phyloP scores from a whole-genome alignment of 2,888 invertebrate species.

The Prionchulus punctatus region DNA sequence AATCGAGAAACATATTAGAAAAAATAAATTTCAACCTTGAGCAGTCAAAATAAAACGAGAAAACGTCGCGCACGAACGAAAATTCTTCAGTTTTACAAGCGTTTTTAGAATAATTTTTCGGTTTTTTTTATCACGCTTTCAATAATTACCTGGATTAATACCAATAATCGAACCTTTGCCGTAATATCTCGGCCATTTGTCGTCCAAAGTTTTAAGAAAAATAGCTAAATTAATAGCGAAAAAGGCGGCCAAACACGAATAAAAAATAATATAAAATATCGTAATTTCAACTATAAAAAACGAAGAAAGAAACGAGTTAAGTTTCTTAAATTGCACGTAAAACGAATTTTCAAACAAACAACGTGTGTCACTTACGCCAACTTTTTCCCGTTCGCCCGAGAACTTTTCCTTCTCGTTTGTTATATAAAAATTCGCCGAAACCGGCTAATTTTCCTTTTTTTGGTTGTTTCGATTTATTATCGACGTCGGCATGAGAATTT shows the following conservation, averaged over 20 bases:
- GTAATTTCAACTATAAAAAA: slow-evolving; percentile 70
- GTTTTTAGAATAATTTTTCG: no score
- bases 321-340: neutral
- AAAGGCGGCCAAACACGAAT: slow-evolving; percentile 74
- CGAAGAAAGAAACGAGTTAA: slow-evolving; percentile 19
- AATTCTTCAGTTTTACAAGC: no score
- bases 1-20: no score
- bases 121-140: no score
- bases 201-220: slow-evolving; percentile 78
- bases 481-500: no score
- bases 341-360: neutral
- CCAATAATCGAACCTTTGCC: slow-evolving; percentile 70
- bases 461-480: neutral
- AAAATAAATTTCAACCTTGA: no score
- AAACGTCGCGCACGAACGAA: no score
- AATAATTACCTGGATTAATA: slow-evolving; percentile 72
- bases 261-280: slow-evolving; percentile 88
- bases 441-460: slow-evolving; percentile 6
- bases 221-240: slow-evolving; percentile 83
- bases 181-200: slow-evolving; percentile 72
- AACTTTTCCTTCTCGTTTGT: slow-evolving; percentile 11
- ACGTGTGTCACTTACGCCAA: slow-evolving; percentile 18
- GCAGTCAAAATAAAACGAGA: no score
- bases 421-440: slow-evolving; percentile 10
- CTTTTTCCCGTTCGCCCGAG: slow-evolving; percentile 16